These are phyloP conservation scores for Ariolimax columbianus DNA, from an alignment of 2,888 invertebrate species.

Conservation along the genomic window DNA sequence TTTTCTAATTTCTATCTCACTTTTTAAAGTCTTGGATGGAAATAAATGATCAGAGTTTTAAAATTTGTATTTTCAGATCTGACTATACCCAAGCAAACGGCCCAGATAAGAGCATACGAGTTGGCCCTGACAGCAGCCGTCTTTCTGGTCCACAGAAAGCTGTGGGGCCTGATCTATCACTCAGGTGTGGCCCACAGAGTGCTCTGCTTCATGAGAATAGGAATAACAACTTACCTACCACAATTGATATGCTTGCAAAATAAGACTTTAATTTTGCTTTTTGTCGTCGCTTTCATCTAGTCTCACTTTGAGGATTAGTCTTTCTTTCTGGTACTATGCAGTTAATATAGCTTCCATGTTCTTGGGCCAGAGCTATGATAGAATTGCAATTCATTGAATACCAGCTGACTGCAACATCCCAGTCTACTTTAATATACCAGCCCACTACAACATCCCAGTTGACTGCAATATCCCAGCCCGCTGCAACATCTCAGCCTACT, in stretches of 20 bases:
- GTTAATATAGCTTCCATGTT: too few relatives aligned
- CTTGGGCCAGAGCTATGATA: too few relatives aligned
- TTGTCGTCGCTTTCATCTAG: not conserved
- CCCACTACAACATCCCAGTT: too few relatives aligned
- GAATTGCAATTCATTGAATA: too few relatives aligned
- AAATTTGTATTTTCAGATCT: conserved; percentile 29
- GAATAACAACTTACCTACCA: not conserved
- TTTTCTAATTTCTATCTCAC: too few relatives aligned
- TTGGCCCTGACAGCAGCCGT: conserved; percentile 40
- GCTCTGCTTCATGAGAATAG: conserved; percentile 25
- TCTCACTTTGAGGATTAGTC: too few relatives aligned
- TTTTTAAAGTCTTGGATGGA: too few relatives aligned
- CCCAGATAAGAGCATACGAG: conserved; percentile 25
- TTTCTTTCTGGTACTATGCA: too few relatives aligned
- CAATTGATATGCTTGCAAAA: not conserved
- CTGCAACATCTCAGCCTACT: too few relatives aligned
- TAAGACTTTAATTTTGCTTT: not conserved
- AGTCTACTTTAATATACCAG: too few relatives aligned
- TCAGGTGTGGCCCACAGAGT: conserved; percentile 46
- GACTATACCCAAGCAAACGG: conserved; percentile 46
- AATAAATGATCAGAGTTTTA: not conserved
- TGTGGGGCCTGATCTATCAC: conserved; percentile 25
- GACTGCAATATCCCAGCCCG: too few relatives aligned
- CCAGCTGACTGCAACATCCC: too few relatives aligned
- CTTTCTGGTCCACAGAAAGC: conserved; percentile 28